Percentiles rank a stretch among this genome's conserved stretches.
Evolutionary conservation across 2,888 invertebrate genomes (phyloP).

Genomic region (Athalia rosae): DNA sequence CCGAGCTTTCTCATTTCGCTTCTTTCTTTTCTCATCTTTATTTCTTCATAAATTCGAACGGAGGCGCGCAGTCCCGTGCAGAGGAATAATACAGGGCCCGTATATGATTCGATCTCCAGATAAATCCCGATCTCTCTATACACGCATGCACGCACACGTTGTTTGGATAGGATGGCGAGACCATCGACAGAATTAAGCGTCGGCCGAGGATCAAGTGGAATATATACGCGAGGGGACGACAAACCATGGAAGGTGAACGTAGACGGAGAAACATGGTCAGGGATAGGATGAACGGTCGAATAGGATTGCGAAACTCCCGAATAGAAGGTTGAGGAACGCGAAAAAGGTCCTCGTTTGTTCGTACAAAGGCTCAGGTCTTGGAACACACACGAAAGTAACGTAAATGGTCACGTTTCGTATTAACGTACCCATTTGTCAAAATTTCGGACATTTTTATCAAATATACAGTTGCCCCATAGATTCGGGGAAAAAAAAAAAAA

Average conservation of each 20-base stretch:
- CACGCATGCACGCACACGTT: neutral
- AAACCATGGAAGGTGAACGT: constrained; percentile 3
- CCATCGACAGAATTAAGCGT: constrained; percentile 31
- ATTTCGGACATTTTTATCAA: too few relatives aligned
- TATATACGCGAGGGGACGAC: neutral
- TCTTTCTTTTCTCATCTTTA: too few relatives aligned
- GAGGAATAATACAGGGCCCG: neutral
- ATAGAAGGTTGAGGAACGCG: constrained; percentile 19
- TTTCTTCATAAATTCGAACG: too few relatives aligned
- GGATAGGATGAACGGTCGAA: constrained; percentile 3
- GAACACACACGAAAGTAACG: neutral
- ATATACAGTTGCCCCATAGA: too few relatives aligned
- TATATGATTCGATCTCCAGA: constrained; percentile 15
- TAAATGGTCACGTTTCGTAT: constrained; percentile 1
- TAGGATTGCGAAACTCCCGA: constrained; percentile 19
- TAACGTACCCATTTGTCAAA: too few relatives aligned
- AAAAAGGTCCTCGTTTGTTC: neutral
- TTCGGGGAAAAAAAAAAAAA: too few relatives aligned
- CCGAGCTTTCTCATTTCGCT: too few relatives aligned
- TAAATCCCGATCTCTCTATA: constrained; percentile 5
- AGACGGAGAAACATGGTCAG: constrained; percentile 16
- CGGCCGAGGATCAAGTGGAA: constrained; percentile 25
- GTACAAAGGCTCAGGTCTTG: neutral
- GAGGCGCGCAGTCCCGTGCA: neutral
- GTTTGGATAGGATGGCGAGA: constrained; percentile 15